A percentile compares a stretch with the other conserved stretches of the same genome.
Conservation (phyloP, 2,113 vertebrate genomes). For the Polypterus senegalus region DNA sequence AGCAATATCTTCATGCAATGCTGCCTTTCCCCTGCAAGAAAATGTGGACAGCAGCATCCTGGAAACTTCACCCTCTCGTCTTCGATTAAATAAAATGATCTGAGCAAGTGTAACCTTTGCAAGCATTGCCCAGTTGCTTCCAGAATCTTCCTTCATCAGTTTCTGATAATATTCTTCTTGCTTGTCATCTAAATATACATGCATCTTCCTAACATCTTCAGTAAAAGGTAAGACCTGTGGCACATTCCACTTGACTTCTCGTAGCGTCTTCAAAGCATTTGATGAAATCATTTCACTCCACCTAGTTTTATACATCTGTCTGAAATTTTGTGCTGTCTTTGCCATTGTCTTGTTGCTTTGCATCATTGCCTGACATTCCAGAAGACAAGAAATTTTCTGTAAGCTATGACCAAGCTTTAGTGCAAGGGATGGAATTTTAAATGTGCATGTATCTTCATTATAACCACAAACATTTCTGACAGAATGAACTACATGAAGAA, state of each 20-base stretch:
- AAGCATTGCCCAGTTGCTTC: neutral
- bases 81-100: constrained; percentile 25
- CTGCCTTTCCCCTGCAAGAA: constrained; percentile 8
- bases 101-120: constrained; percentile 11
- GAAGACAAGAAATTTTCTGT: constrained; percentile 4
- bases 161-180: neutral
- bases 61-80: constrained; percentile 20
- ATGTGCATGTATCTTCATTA: constrained; percentile 7
- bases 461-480: constrained; percentile 12
- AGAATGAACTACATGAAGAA: constrained; percentile 9
- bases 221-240: constrained; percentile 12
- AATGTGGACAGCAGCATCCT: constrained; percentile 19
- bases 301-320: neutral
- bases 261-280: neutral
- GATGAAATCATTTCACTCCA: constrained; percentile 4
- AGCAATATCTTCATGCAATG: constrained; percentile 6
- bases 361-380: constrained; percentile 10
- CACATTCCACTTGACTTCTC: constrained; percentile 3
- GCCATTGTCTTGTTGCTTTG: neutral
- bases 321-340: neutral
- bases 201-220: constrained; percentile 1
- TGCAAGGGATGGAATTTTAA: constrained; percentile 13
- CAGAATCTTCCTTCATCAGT: neutral
- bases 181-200: neutral
- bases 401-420: constrained; percentile 12